phyloP scores from a whole-genome alignment of 2,797 vertebrate genomes.

The Melanotaenia maccullochi region DNA sequence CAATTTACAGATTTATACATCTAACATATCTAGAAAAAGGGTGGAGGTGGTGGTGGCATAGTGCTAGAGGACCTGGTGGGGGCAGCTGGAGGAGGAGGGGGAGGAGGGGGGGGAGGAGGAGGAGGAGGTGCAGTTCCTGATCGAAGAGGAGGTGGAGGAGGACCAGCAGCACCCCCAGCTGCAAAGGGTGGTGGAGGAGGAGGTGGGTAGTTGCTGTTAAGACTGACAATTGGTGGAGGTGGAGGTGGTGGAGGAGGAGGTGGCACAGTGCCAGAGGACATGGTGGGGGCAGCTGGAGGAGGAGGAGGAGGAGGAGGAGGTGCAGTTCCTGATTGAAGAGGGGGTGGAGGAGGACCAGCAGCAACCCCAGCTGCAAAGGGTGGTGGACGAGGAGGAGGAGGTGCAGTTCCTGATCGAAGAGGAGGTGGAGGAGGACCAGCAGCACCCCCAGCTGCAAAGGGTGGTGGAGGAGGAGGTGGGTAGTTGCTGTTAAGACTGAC shows the following conservation, averaged over 20 bases:
- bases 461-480: conserved; percentile 46
- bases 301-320: conserved; percentile 12
- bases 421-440: conserved; percentile 32
- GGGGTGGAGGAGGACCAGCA: conserved; percentile 30
- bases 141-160: conserved; percentile 30
- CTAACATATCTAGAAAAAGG: conserved; percentile 14
- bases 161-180: not conserved
- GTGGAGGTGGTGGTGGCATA: conserved; percentile 41
- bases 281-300: not conserved
- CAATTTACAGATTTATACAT: not conserved
- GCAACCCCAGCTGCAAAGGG: not conserved
- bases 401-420: conserved; percentile 4
- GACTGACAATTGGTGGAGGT: conserved; percentile 30
- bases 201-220: conserved; percentile 33
- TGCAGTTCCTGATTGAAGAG: conserved; percentile 7
- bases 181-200: conserved; percentile 30
- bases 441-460: not conserved
- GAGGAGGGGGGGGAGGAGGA: conserved; percentile 13
- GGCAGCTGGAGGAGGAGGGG: not conserved
- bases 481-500: conserved; percentile 8
- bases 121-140: conserved; percentile 9
- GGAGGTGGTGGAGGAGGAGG: conserved; percentile 39
- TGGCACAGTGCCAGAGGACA: not conserved
- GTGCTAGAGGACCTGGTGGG: not conserved
- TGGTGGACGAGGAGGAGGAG: conserved; percentile 27